Base-by-base conservation (phyloP, 2,888 invertebrate species). In the Chrysodeixis includens region DNA sequence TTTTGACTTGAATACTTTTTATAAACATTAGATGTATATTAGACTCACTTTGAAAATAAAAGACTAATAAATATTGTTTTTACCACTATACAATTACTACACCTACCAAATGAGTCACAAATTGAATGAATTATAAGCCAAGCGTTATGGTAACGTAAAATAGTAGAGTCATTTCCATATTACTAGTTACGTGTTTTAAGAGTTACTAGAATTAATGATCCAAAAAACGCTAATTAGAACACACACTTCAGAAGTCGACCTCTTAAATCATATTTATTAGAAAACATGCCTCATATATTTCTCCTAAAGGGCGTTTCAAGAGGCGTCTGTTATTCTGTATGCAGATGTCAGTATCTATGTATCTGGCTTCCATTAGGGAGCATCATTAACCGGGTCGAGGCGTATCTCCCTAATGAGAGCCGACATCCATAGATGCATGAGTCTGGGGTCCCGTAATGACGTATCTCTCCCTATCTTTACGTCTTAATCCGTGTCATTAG, bases 401-500 rank as follows among this genome's bases (percentile, higher is more conserved):
- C 86, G 83, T 83, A 85, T 86, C 86, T 85, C 83, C 79, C 76
- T 89, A 92, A 92, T 90, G 91, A 90, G 85, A 83, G 82, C 76
- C 80, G 80, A 73, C 81, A 82, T 90, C 84, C 90, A 91, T 88
- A 88, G 87, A 92, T 88, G 88, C 90, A 91, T 90, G 92, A 92
- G 78, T 86, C 75, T 69, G 71, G 84, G 84, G 84, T 75, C 66
- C 57, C 78, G 83, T 88, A 88, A 90, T 90, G 87, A 85, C 78
- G 81, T 81, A 83, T 81, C 84, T 82, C 64, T 63, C 79, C 86
- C 87, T 90, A 92, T 91, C 92, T 92, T 91, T 89, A 93, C 89
- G 91, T 92, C 93, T 93, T 92, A 92, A 94, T 94, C 91, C 87
- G 82, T 78, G 78, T 88, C 90, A 91, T 92, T 91, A 92, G 84